Base-by-base conservation (phyloP, 1,140 invertebrate species). In the Druon quercuslanigerum region DNA sequence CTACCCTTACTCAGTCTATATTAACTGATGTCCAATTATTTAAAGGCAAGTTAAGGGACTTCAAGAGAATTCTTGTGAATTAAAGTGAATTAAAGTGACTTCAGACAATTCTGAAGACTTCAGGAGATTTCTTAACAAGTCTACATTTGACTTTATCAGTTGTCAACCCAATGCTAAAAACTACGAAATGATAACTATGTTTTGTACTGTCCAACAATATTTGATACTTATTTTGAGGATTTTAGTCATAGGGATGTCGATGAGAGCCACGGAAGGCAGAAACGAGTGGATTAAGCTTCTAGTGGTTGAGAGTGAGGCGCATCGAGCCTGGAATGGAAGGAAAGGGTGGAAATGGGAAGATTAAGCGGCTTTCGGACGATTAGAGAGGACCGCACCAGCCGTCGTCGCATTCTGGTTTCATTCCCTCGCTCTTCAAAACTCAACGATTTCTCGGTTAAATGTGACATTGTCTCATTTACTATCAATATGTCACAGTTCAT, bases 341-440 rank as follows among this genome's bases (percentile, higher is more conserved):
- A 75, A 75, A 56, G 54, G 20, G 52, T 33, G 71, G 40, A 56
- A 76, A 78, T n/a, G 66, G 50, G 77, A 16, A 71, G 70, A 76
- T 80, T 88, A 88, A 87, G 85, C 86, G 85, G 87, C 84, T 88
- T 88, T 85, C 77, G 83, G 81, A 66, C 86, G 84, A 88, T 88
- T 88, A 87, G 79, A 86, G 85, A 83, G 79, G 79, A 77, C 78
- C 20, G 76, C 82, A 72, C 73, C 79, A 82, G 77, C 51, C 76
- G 74, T 81, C 81, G 76, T 82, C 60, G 80, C 78, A 72, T 72
- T 80, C 79, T 74, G 78, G 66, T 82, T 86, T 84, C 79, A 77
- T 80, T 79, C 86, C 79, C 77, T 86, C 80, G 77, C 73, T 79
- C 76, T 75, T 81, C 79, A 81, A 77, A 84, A 84, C 72, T 79